Conservation (phyloP, 2,888 invertebrate genomes). For the Cephonodes hylas region DNA sequence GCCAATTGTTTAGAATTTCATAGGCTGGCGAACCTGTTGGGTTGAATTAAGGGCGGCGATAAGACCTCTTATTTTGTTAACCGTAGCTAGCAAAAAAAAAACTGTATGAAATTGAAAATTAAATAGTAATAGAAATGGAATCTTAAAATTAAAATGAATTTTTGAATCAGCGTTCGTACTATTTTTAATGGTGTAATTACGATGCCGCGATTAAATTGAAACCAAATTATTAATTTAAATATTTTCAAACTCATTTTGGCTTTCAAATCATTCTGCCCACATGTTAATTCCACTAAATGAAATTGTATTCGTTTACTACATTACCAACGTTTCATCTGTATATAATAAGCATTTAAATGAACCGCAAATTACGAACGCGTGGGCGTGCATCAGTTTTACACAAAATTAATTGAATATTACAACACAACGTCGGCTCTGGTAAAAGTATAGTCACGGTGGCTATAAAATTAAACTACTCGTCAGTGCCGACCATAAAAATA, state of each 20-base stretch:
- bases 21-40: not conserved
- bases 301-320: not conserved
- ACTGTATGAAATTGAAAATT: too few relatives aligned
- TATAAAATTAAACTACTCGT: slow-evolving; percentile 10
- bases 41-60: not conserved
- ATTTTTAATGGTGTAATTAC: not conserved
- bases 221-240: not conserved
- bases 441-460: not conserved
- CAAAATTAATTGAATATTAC: slow-evolving; percentile 1
- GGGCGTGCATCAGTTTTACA: not conserved
- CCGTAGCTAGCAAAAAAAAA: not conserved
- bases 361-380: not conserved
- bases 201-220: not conserved
- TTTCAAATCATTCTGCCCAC: slow-evolving; percentile 1
- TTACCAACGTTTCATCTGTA: not conserved
- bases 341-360: not conserved
- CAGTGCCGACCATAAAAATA: slow-evolving; percentile 13
- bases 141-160: too few relatives aligned
- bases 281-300: not conserved
- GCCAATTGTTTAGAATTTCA: not conserved
- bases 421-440: not conserved
- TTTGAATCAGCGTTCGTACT: not conserved
- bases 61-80: not conserved
- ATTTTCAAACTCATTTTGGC: not conserved
- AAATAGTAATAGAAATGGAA: too few relatives aligned